These are phyloP conservation scores for Microplitis demolitor DNA, from an alignment of 1,140 invertebrate species.

Conservation along the genomic window DNA sequence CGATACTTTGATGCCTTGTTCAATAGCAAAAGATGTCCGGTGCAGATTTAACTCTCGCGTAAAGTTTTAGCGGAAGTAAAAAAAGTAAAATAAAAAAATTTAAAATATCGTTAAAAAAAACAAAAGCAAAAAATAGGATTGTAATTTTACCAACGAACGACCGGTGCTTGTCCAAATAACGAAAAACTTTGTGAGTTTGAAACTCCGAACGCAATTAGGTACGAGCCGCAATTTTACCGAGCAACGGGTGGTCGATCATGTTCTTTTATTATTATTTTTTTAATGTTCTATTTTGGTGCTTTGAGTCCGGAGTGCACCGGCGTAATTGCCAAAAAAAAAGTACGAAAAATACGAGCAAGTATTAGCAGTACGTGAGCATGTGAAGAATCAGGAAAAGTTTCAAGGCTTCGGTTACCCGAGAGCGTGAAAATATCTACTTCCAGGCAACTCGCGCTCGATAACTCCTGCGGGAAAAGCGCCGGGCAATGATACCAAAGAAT, in stretches of 20 bases:
- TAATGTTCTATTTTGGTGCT: not conserved
- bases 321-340: conserved; percentile 2
- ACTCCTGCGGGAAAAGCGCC: not conserved
- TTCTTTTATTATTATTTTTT: conserved; percentile 5
- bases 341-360: not conserved
- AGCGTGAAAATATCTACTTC: not conserved
- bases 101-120: not conserved
- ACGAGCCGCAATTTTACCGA: not conserved
- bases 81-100: not conserved
- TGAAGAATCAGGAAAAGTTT: not conserved
- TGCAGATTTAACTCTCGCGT: conserved; percentile 3
- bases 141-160: conserved; percentile 3
- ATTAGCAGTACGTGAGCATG: not conserved
- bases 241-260: conserved; percentile 17
- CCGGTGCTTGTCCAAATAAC: conserved; percentile 5
- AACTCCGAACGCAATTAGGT: conserved; percentile 13
- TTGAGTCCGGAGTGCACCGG: not conserved
- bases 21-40: conserved; percentile 2
- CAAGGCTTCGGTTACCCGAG: not conserved
- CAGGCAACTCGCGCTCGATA: not conserved
- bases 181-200: conserved; percentile 15
- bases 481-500: not conserved
- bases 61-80: too few species aligned
- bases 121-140: not conserved
- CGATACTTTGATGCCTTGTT: not conserved